Conservation (phyloP, 37 sponge, comb jelly and placozoan species). For the Hexactinellida sp. region DNA sequence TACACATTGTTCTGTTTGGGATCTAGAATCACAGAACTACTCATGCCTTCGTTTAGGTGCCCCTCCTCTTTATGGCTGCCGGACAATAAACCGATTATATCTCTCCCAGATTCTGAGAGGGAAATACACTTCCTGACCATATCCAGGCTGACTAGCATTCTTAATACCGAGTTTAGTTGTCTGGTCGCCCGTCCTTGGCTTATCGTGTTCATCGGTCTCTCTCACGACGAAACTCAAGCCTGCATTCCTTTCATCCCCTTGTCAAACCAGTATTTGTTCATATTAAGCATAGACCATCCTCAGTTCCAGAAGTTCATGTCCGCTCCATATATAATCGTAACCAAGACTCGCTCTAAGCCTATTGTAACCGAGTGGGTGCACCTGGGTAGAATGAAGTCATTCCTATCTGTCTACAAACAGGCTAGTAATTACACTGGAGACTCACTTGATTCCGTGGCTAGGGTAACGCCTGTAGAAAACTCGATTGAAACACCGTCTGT, state of each 20-base stretch:
- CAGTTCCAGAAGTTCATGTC: constrained; percentile 5
- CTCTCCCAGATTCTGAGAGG: background rate
- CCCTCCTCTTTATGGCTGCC: background rate
- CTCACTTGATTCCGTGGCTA: background rate
- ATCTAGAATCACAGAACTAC: background rate
- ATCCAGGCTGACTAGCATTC: background rate
- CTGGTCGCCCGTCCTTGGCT: background rate
- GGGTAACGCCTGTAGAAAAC: background rate
- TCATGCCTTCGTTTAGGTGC: background rate
- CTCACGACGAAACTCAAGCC: background rate
- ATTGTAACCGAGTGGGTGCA: background rate
- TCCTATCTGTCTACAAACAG: background rate
- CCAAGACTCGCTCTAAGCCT: background rate
- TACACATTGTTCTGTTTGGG: background rate
- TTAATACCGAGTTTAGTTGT: background rate
- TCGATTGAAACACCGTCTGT: background rate
- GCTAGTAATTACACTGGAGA: background rate
- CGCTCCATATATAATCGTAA: background rate
- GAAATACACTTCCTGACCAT: background rate
- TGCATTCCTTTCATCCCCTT: background rate
- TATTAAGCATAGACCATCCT: background rate
- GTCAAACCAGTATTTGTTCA: background rate
- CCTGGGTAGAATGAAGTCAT: background rate
- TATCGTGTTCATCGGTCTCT: background rate
- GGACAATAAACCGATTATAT: background rate